phyloP scores from a whole-genome alignment of 2,113 vertebrate genomes.

The Delphinus delphis region DNA sequence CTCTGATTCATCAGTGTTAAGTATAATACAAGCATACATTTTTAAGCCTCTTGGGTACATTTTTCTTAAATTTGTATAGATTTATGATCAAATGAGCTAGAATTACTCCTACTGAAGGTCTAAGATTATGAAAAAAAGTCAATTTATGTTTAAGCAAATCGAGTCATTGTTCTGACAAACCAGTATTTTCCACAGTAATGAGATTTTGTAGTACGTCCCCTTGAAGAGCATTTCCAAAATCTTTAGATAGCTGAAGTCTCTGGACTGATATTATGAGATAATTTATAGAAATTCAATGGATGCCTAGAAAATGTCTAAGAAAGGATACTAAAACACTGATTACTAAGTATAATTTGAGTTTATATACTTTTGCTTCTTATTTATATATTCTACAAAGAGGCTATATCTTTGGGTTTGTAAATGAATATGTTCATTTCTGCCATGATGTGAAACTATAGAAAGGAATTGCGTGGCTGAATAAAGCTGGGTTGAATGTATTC shows the following conservation, averaged over 20 bases:
- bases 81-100: slow-evolving; percentile 22
- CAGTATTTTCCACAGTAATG: background rate
- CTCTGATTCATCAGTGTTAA: slow-evolving; percentile 2
- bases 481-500: background rate
- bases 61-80: slow-evolving; percentile 2
- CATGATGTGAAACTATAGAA: background rate
- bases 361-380: background rate
- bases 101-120: slow-evolving; percentile 8
- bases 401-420: background rate
- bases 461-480: background rate
- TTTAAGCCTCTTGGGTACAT: background rate
- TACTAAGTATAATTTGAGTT: background rate
- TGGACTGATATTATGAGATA: background rate
- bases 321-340: slow-evolving; percentile 12
- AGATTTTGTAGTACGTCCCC: background rate
- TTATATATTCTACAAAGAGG: background rate
- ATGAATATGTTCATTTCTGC: background rate
- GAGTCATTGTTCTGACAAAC: background rate
- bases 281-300: background rate
- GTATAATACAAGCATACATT: background rate
- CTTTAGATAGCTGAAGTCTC: background rate
- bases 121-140: slow-evolving; percentile 22
- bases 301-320: slow-evolving; percentile 14
- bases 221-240: slow-evolving; percentile 31
- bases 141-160: slow-evolving; percentile 38